These are phyloP conservation scores for Drosophila subpulchrella DNA, from an alignment of 1,140 invertebrate species.

Conservation along the genomic window DNA sequence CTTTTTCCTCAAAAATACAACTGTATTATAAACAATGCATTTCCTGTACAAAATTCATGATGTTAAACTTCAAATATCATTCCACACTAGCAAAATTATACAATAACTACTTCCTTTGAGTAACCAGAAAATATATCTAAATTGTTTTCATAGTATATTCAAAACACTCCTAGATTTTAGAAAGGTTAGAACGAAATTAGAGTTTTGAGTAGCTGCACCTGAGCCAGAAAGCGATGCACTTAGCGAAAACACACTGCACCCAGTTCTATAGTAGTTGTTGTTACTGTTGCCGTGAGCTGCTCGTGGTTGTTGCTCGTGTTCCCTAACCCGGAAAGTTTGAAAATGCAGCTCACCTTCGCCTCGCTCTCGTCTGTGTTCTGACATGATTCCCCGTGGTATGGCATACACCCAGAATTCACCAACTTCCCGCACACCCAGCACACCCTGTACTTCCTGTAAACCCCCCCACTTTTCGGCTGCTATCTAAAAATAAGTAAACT, in stretches of 20 bases:
- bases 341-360: slow-evolving; percentile 36
- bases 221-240: slow-evolving; percentile 4
- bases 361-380: slow-evolving; percentile 36
- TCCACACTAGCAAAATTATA: neutral
- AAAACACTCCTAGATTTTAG: no score
- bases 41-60: neutral
- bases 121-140: no score
- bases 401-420: slow-evolving; percentile 4
- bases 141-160: no score
- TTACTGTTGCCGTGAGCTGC: slow-evolving; percentile 57
- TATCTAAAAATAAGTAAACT: neutral
- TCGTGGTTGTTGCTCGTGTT: slow-evolving; percentile 48
- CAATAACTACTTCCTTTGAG: no score
- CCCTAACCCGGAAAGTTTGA: slow-evolving; percentile 24
- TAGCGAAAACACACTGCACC: slow-evolving; percentile 10
- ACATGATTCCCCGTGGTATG: slow-evolving; percentile 22
- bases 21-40: neutral
- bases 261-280: slow-evolving; percentile 44
- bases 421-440: neutral
- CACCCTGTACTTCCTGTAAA: slow-evolving; percentile 3
- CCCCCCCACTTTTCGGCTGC: neutral
- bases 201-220: neutral
- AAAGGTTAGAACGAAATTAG: neutral
- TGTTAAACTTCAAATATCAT: neutral
- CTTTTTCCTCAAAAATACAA: neutral